These are phyloP conservation scores for Heliconius melpomene DNA, from an alignment of 1,140 invertebrate genomes.

Conservation along the genomic window DNA sequence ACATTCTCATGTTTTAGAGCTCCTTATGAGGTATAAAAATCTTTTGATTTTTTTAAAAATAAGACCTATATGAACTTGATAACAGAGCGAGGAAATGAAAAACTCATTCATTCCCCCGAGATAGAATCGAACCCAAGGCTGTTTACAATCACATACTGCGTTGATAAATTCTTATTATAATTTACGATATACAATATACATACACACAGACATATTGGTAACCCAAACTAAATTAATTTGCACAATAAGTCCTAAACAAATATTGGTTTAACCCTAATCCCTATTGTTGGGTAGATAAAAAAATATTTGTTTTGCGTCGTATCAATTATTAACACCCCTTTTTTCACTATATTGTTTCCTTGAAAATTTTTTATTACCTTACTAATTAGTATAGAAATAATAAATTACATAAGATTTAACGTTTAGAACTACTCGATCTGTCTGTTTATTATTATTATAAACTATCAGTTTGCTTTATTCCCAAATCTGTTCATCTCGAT, in stretches of 20 bases:
- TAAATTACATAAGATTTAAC: background rate
- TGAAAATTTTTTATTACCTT: background rate
- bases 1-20: too few species aligned
- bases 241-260: conserved; percentile 53
- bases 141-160: background rate
- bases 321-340: conserved; percentile 14
- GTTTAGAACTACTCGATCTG: background rate
- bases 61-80: too few species aligned
- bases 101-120: too few species aligned
- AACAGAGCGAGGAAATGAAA: too few species aligned
- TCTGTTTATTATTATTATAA: background rate
- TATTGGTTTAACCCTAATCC: conserved; percentile 39
- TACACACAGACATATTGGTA: conserved; percentile 16
- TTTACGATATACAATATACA: background rate
- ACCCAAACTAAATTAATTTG: conserved; percentile 46
- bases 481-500: background rate
- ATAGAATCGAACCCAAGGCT: background rate
- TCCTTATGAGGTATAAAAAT: too few species aligned
- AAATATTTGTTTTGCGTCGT: conserved; percentile 38
- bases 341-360: background rate
- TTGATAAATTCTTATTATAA: background rate
- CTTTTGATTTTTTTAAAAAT: too few species aligned
- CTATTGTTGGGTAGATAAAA: conserved; percentile 27
- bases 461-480: background rate
- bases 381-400: background rate